Conservation (phyloP, 1,140 invertebrate species). For the Eufriesea mexicana region DNA sequence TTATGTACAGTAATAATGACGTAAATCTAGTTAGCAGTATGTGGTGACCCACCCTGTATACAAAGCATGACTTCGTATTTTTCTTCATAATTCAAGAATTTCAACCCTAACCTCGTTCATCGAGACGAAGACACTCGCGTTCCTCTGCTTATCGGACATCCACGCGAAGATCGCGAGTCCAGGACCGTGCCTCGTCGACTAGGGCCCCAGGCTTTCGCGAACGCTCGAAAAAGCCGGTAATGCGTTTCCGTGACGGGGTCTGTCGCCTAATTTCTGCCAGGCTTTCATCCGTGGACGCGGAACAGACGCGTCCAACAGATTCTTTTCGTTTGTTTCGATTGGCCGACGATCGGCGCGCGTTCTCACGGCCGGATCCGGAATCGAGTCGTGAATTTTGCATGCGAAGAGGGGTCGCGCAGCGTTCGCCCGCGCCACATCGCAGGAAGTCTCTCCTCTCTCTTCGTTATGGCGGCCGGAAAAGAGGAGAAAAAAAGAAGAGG, state of each 20-base stretch:
- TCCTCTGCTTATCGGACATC: no score
- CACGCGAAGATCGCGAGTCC: no score
- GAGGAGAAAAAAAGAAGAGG: background rate
- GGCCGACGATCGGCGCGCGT: conserved; percentile 55
- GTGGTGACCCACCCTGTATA: no score
- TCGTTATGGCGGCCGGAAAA: conserved; percentile 44
- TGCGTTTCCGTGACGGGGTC: conserved; percentile 39
- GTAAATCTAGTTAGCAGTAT: no score
- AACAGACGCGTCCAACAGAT: conserved; percentile 43
- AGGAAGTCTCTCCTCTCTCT: conserved; percentile 62
- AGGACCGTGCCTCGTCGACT: no score
- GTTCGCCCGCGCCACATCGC: conserved; percentile 31
- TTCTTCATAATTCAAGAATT: no score
- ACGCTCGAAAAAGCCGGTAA: conserved; percentile 54
- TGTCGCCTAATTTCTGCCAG: conserved; percentile 55
- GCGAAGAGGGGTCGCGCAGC: conserved; percentile 44
- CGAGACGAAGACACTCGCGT: no score
- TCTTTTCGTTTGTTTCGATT: conserved; percentile 62
- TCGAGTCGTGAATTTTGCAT: conserved; percentile 66
- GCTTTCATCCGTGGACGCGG: conserved; percentile 32
- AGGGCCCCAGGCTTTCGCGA: background rate
- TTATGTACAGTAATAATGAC: no score
- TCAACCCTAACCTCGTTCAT: no score
- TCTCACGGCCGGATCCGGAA: conserved; percentile 58
- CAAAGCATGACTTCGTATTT: no score